phyloP scores from a whole-genome alignment of 92 coral and sea anemone genomes.

The Paramuricea clavata region DNA sequence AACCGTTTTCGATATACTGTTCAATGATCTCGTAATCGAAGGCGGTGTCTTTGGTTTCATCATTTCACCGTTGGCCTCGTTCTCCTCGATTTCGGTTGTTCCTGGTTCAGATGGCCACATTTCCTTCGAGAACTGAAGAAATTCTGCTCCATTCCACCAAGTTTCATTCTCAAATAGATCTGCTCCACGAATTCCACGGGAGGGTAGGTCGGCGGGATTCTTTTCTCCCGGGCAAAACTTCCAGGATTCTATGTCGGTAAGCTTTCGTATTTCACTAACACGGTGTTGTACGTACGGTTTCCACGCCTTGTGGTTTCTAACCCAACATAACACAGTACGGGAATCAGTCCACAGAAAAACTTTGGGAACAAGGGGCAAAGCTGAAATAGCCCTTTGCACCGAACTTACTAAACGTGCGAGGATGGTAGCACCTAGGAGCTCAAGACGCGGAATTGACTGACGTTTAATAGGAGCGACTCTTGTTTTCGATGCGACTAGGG shows the following conservation, averaged over 20 bases:
- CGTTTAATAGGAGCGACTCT: not conserved
- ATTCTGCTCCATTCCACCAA: conserved; percentile 6
- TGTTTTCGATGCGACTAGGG: not conserved
- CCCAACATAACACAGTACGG: not conserved
- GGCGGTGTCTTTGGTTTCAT: not conserved
- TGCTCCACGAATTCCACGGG: not conserved
- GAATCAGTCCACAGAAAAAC: not conserved
- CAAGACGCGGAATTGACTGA: not conserved
- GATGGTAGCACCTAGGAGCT: not conserved
- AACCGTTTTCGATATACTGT: not conserved
- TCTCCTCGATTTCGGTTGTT: not conserved
- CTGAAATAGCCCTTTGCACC: not conserved
- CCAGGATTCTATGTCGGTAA: not conserved
- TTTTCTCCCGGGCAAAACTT: not conserved
- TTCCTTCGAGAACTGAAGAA: not conserved
- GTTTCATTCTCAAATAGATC: not conserved
- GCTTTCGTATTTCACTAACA: not conserved
- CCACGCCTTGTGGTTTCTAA: not conserved
- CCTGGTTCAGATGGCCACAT: not conserved
- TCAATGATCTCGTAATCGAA: not conserved
- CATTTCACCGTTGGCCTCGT: not conserved
- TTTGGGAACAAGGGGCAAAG: not conserved
- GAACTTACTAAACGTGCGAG: not conserved
- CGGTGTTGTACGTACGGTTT: not conserved
- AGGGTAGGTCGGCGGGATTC: not conserved